These are phyloP conservation scores for Ellobius talpinus DNA, from an alignment of 2,113 vertebrate species.

Conservation along the genomic window DNA sequence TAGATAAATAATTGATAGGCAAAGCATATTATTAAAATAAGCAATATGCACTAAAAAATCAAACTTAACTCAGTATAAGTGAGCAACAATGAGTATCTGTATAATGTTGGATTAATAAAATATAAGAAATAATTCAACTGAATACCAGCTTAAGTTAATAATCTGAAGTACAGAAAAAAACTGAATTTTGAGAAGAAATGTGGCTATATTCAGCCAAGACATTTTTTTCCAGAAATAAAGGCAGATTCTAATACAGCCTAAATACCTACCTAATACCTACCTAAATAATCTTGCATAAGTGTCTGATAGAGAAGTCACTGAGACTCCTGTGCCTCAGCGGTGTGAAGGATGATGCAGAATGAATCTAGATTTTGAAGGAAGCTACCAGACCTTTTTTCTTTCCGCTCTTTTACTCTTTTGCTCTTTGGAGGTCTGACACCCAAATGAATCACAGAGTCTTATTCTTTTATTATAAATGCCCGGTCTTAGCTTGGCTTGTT, in stretches of 20 bases:
- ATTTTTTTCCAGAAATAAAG: neutral
- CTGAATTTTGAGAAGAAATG: neutral
- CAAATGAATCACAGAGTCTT: no score
- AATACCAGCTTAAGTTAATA: neutral
- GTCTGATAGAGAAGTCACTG: neutral
- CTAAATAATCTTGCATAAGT: neutral
- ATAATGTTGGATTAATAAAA: neutral
- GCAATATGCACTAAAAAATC: neutral
- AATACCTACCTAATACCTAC: no score
- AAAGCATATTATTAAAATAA: neutral
- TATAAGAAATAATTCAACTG: neutral
- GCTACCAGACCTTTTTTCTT: no score
- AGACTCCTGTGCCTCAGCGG: neutral
- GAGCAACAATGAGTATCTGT: neutral
- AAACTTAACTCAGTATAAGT: neutral
- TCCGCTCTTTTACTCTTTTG: no score
- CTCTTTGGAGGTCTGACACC: no score
- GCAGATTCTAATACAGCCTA: neutral
- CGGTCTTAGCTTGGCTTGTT: no score
- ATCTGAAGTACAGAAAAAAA: neutral
- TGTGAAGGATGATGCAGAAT: neutral
- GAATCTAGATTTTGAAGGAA: neutral
- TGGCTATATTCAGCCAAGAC: neutral
- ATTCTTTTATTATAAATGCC: no score
- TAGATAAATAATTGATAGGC: neutral